phyloP scores from a whole-genome alignment of 2,113 vertebrate genomes.

The Lates calcarifer region DNA sequence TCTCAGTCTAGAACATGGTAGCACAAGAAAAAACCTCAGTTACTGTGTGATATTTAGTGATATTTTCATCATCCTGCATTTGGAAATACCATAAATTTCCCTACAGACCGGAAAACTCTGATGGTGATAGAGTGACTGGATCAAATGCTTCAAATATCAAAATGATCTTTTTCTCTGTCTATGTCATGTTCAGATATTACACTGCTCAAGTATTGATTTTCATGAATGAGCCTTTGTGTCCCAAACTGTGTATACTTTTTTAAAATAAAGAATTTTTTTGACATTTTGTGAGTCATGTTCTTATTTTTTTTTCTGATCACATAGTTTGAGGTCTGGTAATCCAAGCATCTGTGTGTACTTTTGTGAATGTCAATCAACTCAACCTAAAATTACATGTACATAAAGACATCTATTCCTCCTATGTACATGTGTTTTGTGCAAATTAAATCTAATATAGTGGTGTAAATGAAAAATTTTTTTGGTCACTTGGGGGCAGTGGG shows the following conservation, averaged over 20 bases:
- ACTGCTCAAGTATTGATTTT: not conserved
- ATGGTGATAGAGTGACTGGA: not conserved
- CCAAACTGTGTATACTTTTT: constrained; percentile 34
- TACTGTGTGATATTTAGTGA: not conserved
- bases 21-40: not conserved
- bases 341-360: not conserved
- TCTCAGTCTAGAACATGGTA: not conserved
- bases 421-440: no score
- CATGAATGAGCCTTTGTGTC: not conserved
- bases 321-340: not conserved
- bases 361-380: no score
- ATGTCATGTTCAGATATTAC: not conserved
- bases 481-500: not conserved
- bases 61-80: not conserved
- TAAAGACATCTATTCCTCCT: no score
- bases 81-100: not conserved
- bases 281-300: not conserved
- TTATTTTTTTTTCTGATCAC: not conserved
- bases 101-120: not conserved
- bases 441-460: no score
- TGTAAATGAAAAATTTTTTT: not conserved
- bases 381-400: no score
- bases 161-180: not conserved
- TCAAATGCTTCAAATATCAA: not conserved
- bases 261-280: constrained; percentile 52